phyloP scores from a whole-genome alignment of 2,113 vertebrate genomes.

The Dicentrarchus labrax region DNA sequence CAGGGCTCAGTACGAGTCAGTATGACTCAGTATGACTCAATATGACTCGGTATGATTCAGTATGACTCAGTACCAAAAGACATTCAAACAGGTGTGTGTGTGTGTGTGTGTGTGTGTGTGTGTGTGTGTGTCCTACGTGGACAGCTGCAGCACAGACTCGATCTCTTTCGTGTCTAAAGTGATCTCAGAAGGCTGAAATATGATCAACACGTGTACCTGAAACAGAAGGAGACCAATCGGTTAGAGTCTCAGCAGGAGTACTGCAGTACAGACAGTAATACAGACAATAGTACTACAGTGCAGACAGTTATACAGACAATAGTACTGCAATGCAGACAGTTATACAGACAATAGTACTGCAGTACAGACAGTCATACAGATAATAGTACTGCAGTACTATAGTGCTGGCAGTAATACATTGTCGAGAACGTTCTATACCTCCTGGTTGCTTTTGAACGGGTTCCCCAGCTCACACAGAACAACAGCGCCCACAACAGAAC shows the following conservation, averaged over 20 bases:
- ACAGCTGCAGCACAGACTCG: constrained; percentile 83
- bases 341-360: too few relatives aligned
- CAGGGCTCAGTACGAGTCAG: constrained; percentile 7
- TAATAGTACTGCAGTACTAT: not conserved
- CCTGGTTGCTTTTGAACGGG: constrained; percentile 89
- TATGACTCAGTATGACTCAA: too few relatives aligned
- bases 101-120: constrained; percentile 29
- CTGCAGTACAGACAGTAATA: not conserved
- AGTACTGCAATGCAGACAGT: not conserved
- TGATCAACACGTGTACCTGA: constrained; percentile 88
- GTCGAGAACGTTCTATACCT: constrained; percentile 71
- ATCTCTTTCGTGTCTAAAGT: constrained; percentile 85
- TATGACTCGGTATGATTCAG: too few relatives aligned
- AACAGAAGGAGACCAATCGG: not conserved
- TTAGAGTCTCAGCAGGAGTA: not conserved
- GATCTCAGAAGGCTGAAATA: constrained; percentile 87
- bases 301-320: not conserved
- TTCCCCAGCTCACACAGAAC: constrained; percentile 91
- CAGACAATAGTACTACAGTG: not conserved
- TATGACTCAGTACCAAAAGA: too few relatives aligned
- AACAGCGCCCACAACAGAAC: constrained; percentile 34
- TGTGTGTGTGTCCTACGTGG: constrained; percentile 85
- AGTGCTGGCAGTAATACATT: not conserved
- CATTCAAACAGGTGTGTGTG: constrained; percentile 3
- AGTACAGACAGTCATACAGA: not conserved